phyloP scores from a whole-genome alignment of 2,797 vertebrate species.

The Oophaga sylvatica region DNA sequence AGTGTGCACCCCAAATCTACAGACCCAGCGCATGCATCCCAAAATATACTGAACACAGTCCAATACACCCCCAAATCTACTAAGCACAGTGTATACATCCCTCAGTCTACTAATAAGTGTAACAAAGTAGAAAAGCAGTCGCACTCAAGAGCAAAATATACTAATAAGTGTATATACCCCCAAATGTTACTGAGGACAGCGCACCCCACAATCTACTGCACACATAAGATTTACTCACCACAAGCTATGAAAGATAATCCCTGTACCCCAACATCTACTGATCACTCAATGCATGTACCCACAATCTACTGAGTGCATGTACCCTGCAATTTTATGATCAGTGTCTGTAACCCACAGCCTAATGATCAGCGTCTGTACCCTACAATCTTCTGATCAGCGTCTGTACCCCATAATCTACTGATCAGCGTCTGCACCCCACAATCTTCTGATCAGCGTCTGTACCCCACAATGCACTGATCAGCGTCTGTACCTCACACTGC shows the following conservation, averaged over 20 bases:
- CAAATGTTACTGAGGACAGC: neutral
- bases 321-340: too few species aligned
- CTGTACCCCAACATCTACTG: neutral
- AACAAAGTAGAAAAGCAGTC: too few species aligned
- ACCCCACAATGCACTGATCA: too few species aligned
- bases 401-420: neutral
- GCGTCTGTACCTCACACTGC: neutral
- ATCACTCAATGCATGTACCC: neutral
- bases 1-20: neutral
- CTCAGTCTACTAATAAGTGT: neutral
- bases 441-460: too few species aligned
- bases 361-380: neutral
- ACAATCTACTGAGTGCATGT: too few species aligned
- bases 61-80: neutral
- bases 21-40: neutral
- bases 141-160: too few species aligned
- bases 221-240: neutral
- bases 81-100: neutral
- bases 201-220: neutral
- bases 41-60: neutral
- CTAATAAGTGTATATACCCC: neutral
- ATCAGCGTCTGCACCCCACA: too few species aligned
- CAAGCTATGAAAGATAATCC: neutral
- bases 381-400: too few species aligned
- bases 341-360: too few species aligned